These are phyloP conservation scores for Metopolophium dirhodum DNA, from an alignment of 1,140 invertebrate genomes.

Conservation along the genomic window DNA sequence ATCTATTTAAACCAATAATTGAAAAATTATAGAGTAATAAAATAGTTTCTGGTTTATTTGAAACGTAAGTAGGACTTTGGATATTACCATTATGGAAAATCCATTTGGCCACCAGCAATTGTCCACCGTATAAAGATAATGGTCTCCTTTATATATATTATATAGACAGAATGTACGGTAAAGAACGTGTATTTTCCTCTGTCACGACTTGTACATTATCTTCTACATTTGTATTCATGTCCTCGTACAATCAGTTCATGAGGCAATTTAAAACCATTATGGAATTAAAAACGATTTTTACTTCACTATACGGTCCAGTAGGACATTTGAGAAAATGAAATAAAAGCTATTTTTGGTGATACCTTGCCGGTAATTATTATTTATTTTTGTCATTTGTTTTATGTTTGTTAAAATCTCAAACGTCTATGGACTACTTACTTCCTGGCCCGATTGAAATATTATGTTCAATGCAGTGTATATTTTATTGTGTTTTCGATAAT, in stretches of 20 bases:
- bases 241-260: neutral
- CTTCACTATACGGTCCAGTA: neutral
- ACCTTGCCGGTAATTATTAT: neutral
- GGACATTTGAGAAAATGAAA: neutral
- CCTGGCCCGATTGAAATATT: neutral
- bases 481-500: neutral
- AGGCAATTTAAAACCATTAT: constrained; percentile 30
- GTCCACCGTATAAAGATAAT: neutral
- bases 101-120: neutral
- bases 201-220: neutral
- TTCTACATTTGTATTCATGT: constrained; percentile 22
- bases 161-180: neutral
- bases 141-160: neutral
- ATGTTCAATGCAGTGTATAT: neutral
- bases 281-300: constrained; percentile 16
- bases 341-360: neutral
- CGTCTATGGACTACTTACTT: neutral
- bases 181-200: neutral
- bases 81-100: neutral
- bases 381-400: neutral
- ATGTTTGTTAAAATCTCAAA: neutral
- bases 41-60: neutral
- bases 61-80: neutral
- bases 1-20: neutral
- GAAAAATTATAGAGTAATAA: neutral